phyloP scores from a whole-genome alignment of 2,888 invertebrate species.

The Crematogaster levior region DNA sequence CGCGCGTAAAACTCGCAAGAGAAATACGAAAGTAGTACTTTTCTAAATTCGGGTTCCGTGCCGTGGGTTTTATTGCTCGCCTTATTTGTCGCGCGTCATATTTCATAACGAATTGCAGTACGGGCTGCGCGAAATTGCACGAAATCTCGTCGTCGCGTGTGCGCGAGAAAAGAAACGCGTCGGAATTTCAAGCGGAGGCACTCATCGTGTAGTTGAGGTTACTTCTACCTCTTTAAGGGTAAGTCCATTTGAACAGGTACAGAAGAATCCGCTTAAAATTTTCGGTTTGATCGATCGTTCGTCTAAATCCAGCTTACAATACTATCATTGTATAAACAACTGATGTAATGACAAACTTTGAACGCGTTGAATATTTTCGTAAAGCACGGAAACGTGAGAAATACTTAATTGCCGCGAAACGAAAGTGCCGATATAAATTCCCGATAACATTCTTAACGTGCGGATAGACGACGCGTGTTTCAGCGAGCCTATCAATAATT shows the following conservation, averaged over 20 bases:
- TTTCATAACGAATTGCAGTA: background rate
- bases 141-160: background rate
- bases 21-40: background rate
- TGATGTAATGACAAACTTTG: no score
- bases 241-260: background rate
- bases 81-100: background rate
- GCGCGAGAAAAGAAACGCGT: background rate
- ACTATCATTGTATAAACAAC: no score
- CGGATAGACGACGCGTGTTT: no score
- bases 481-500: no score
- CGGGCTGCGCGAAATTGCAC: no score
- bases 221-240: background rate
- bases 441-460: constrained; percentile 11
- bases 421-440: background rate
- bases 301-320: no score
- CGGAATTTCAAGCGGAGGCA: background rate
- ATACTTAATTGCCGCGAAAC: background rate
- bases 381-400: background rate
- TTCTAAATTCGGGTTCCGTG: background rate
- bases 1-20: background rate
- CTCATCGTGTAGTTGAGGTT: background rate
- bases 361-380: background rate
- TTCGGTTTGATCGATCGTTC: no score
- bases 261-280: no score
- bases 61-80: background rate